Percentiles rank a stretch among this genome's conserved stretches.
Conservation (phyloP, 2,113 vertebrate genomes). For the Epinephelus moara region DNA sequence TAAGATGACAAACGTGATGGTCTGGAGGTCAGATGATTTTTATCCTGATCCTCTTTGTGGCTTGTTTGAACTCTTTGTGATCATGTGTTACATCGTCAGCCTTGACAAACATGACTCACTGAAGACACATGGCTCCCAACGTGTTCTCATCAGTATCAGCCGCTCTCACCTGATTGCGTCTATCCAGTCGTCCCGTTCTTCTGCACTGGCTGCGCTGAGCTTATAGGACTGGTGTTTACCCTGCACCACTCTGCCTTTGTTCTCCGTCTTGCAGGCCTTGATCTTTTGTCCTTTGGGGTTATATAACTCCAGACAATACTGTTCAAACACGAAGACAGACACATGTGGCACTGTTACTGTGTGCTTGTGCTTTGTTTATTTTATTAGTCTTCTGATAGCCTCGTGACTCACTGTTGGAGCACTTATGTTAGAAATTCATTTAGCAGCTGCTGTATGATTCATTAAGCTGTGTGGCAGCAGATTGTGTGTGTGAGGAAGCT, state of each 20-base stretch:
- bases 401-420: slow-evolving; percentile 34
- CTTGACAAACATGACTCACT: background rate
- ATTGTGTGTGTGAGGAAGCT: slow-evolving; percentile 3
- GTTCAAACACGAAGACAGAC: slow-evolving; percentile 57
- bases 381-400: slow-evolving; percentile 3
- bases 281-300: slow-evolving; percentile 91
- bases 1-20: background rate
- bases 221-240: slow-evolving; percentile 94
- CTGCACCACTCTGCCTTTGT: slow-evolving; percentile 91
- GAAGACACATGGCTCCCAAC: background rate
- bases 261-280: slow-evolving; percentile 96
- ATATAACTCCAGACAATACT: slow-evolving; percentile 95
- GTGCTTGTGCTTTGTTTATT: slow-evolving; percentile 23
- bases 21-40: background rate
- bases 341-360: slow-evolving; percentile 16
- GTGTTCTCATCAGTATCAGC: background rate
- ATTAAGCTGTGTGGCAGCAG: slow-evolving; percentile 3
- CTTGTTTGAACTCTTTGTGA: background rate
- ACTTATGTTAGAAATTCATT: background rate
- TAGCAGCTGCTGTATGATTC: slow-evolving; percentile 38
- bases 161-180: slow-evolving; percentile 88
- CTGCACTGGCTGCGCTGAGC: slow-evolving; percentile 88
- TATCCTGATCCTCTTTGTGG: background rate
- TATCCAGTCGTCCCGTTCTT: slow-evolving; percentile 92
- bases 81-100: background rate